These are phyloP conservation scores for Pristionchus maxplancki DNA, from an alignment of 2,888 invertebrate genomes.

Conservation along the genomic window DNA sequence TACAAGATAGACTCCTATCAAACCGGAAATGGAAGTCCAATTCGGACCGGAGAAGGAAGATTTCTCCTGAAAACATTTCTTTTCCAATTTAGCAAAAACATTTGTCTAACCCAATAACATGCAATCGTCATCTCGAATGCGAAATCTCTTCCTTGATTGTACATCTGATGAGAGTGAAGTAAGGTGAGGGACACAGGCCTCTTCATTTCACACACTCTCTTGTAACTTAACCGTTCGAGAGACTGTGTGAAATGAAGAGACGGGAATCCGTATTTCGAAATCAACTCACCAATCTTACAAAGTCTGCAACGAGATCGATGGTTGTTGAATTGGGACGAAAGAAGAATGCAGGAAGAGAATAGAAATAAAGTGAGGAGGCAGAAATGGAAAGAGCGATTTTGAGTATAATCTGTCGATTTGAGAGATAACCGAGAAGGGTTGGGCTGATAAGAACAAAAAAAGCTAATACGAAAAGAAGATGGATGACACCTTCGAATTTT, in stretches of 20 bases:
- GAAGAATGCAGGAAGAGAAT: constrained; percentile 11
- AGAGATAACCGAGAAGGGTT: not conserved
- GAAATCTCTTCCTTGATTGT: not conserved
- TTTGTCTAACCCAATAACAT: not conserved
- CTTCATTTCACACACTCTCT: not conserved
- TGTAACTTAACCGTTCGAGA: not conserved
- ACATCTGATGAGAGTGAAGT: not conserved
- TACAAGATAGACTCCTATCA: not conserved
- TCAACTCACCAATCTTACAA: not conserved
- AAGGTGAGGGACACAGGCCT: not conserved
- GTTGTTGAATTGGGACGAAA: not conserved
- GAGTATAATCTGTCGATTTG: not conserved
- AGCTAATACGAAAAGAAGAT: not conserved
- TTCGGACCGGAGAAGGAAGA: not conserved
- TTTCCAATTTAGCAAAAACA: no score
- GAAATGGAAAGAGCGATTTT: not conserved
- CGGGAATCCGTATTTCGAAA: not conserved
- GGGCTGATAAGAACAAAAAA: not conserved
- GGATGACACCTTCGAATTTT: constrained; percentile 13
- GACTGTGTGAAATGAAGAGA: not conserved
- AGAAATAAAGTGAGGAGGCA: not conserved
- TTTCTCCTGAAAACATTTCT: not conserved
- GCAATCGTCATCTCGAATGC: not conserved
- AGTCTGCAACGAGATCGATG: not conserved
- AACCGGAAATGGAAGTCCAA: not conserved